Evolutionary conservation across 2,888 invertebrate genomes (phyloP).

Genomic region (Proisotoma minuta): DNA sequence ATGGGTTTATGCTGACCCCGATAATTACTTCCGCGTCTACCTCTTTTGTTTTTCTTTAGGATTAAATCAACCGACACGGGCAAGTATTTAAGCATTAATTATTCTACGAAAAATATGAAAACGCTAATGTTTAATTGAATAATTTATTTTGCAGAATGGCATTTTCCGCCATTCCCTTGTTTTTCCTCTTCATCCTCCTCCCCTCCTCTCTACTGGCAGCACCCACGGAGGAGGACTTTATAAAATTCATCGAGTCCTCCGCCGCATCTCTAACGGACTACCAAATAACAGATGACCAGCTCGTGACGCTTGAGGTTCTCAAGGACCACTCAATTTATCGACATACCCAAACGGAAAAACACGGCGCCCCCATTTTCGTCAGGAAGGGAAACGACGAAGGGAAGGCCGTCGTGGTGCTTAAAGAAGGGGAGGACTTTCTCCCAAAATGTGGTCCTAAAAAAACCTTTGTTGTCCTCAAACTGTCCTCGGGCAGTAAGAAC

Average conservation of each 20-base stretch:
- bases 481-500: neutral
- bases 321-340: neutral
- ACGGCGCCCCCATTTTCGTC: neutral
- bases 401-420: constrained; percentile 2
- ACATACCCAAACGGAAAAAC: neutral
- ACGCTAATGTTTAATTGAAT: no score
- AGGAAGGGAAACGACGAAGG: constrained; percentile 4
- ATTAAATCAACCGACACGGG: no score
- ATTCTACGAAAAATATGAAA: no score
- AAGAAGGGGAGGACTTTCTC: constrained; percentile 5
- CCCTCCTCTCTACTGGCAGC: no score
- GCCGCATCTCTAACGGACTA: neutral
- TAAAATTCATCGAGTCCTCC: neutral
- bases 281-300: neutral
- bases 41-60: no score
- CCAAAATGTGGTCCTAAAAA: neutral
- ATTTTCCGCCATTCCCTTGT: no score
- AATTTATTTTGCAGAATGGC: no score
- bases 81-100: no score
- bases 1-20: no score
- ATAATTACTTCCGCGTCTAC: no score
- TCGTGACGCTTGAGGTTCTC: neutral
- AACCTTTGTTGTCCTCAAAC: constrained; percentile 1
- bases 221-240: no score
- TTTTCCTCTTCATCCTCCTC: no score